A percentile compares a stretch with the other conserved stretches of the same genome.
Evolutionary conservation across 2,113 vertebrate species (phyloP).

Genomic region (Nothocercus nigrocapillus): DNA sequence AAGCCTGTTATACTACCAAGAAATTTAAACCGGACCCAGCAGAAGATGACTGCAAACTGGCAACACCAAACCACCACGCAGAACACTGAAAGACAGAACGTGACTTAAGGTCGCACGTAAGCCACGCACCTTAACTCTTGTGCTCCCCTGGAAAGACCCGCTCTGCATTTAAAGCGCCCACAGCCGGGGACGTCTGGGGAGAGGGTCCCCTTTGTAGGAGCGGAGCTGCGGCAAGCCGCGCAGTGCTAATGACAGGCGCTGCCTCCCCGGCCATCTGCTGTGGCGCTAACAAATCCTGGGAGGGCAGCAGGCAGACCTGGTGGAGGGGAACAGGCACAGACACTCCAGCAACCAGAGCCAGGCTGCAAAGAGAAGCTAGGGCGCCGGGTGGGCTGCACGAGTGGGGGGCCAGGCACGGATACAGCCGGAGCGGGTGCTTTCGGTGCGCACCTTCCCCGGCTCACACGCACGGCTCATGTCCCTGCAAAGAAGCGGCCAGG

Average conservation of each 20-base stretch:
- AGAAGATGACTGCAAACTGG: neutral
- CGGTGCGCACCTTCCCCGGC: neutral
- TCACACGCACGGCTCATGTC: neutral
- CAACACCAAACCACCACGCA: neutral
- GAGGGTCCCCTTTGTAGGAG: neutral
- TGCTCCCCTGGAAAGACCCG: slow-evolving; percentile 15
- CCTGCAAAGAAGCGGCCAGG: accelerated
- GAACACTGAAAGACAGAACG: neutral
- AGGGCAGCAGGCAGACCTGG: slow-evolving; percentile 40
- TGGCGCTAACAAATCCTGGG: slow-evolving; percentile 54
- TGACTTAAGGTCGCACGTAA: neutral
- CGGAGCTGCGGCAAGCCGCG: slow-evolving; percentile 27
- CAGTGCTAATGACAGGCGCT: slow-evolving; percentile 44
- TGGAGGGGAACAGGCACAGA: neutral
- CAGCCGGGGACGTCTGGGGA: neutral
- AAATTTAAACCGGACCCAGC: neutral
- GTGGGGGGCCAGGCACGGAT: neutral
- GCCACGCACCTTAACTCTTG: neutral
- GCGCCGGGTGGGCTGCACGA: neutral
- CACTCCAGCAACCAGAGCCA: neutral
- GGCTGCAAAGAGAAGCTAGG: neutral
- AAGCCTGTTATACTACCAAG: neutral
- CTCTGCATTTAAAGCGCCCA: slow-evolving; percentile 28
- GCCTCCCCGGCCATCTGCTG: slow-evolving; percentile 59
- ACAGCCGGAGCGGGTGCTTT: neutral